A percentile compares a stretch with the other conserved stretches of the same genome.
phyloP scores from a whole-genome alignment of 2,113 vertebrate genomes.

The Chiloscyllium plagiosum region DNA sequence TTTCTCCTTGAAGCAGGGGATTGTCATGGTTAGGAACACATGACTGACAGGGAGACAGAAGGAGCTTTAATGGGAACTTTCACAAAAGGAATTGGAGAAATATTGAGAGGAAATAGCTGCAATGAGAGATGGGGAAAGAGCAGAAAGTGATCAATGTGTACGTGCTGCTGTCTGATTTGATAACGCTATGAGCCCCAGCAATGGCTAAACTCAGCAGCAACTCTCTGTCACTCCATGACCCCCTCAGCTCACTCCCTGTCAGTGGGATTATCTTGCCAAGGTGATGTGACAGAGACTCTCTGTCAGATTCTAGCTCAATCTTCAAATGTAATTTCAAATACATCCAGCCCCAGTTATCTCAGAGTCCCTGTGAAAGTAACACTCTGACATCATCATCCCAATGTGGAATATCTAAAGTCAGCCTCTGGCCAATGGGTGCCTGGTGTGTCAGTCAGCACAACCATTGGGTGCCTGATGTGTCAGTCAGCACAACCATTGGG shows the following conservation, averaged over 20 bases:
- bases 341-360: neutral
- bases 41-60: neutral
- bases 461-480: too few species aligned
- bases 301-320: neutral
- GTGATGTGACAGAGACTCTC: neutral
- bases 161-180: neutral
- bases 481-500: neutral
- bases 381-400: neutral
- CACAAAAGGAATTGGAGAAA: neutral
- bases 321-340: neutral
- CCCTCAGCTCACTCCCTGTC: neutral
- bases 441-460: neutral
- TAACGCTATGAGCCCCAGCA: neutral
- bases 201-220: neutral
- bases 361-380: neutral
- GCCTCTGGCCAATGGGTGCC: neutral
- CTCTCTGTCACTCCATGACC: neutral
- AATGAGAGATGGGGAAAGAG: neutral
- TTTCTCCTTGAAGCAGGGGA: neutral
- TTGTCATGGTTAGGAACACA: neutral
- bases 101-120: neutral
- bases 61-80: neutral
- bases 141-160: neutral
- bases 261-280: neutral
- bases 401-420: neutral